These are phyloP conservation scores for Stegodyphus mimosarum DNA, from an alignment of 1,140 invertebrate species.

Conservation along the genomic window DNA sequence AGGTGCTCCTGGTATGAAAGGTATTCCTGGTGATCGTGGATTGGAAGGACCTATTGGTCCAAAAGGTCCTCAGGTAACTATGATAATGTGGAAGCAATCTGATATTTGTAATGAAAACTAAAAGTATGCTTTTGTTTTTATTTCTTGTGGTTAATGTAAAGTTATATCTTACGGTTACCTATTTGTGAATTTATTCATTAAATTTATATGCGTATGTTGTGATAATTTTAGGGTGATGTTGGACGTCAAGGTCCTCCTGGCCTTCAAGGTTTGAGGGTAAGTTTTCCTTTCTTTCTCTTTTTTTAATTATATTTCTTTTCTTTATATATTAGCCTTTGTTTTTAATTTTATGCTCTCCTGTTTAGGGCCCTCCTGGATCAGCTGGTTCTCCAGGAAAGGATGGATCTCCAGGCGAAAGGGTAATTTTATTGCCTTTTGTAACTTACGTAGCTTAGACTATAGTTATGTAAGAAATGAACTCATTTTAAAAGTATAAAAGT, in stretches of 20 bases:
- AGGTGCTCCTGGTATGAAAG: constrained; percentile 77
- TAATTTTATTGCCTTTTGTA: not conserved
- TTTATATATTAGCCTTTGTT: not conserved
- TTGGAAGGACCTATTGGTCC: constrained; percentile 83
- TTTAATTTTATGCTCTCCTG: constrained; percentile 64
- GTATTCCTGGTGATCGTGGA: constrained; percentile 80
- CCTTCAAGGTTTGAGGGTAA: constrained; percentile 74
- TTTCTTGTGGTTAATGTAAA: not conserved
- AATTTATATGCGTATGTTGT: not conserved
- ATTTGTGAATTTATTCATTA: not conserved
- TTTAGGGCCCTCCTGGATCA: constrained; percentile 78
- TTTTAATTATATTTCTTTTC: not conserved
- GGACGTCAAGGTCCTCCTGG: constrained; percentile 80
- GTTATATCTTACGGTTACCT: not conserved
- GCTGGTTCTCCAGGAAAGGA: constrained; percentile 79
- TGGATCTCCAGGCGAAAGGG: constrained; percentile 69
- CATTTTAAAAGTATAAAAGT: no score
- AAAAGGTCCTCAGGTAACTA: constrained; percentile 70
- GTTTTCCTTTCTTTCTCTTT: constrained; percentile 1
- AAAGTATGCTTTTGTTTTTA: not conserved
- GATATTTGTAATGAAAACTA: no score
- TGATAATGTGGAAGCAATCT: not conserved
- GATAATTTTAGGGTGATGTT: constrained; percentile 74
- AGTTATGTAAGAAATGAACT: no score
- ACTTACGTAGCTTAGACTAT: no score